These are phyloP conservation scores for Pithys albifrons DNA, from an alignment of 2,113 vertebrate genomes.

Conservation along the genomic window DNA sequence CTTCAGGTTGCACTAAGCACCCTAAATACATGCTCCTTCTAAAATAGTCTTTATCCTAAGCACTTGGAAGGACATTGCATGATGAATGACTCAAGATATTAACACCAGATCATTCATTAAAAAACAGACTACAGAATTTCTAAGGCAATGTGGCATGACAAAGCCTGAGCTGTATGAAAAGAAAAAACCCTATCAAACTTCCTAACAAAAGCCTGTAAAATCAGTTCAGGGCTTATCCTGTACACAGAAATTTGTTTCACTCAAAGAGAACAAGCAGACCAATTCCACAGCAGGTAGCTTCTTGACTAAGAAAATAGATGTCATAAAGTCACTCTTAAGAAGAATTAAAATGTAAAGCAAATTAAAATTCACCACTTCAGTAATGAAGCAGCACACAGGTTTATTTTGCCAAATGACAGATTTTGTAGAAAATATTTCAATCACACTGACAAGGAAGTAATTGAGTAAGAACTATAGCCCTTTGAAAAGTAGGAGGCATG, in stretches of 20 bases:
- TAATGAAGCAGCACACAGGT: not conserved
- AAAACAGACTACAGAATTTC: not conserved
- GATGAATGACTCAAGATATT: not conserved
- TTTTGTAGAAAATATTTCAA: not conserved
- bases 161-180: not conserved
- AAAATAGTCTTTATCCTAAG: not conserved
- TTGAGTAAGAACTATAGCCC: not conserved
- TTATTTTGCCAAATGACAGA: not conserved
- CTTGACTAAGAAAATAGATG: not conserved
- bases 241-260: not conserved
- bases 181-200: not conserved
- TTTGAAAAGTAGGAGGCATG: not conserved
- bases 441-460: not conserved
- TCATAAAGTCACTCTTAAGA: not conserved
- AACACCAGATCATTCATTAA: not conserved
- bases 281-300: not conserved
- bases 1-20: not conserved
- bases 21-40: not conserved
- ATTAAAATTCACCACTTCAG: not conserved
- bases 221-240: not conserved
- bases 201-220: not conserved
- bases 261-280: not conserved
- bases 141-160: not conserved
- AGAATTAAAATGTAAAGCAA: not conserved
- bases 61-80: not conserved